Conservation (phyloP, 2,888 invertebrate genomes). For the Chamaedrilus cognettii region DNA sequence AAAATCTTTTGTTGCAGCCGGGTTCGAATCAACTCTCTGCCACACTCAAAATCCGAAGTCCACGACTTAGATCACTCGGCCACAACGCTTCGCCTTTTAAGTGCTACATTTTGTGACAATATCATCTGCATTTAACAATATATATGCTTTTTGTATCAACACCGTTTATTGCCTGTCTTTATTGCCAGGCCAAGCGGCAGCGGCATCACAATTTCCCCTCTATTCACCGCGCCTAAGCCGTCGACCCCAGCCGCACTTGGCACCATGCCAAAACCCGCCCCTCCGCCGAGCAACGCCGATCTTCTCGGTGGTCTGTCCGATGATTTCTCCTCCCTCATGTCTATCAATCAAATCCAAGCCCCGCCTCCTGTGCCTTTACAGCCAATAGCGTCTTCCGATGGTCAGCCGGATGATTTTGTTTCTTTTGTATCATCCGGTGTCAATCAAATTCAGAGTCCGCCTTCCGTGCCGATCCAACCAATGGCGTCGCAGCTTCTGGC, state of each 20-base stretch:
- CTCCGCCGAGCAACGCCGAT: slow-evolving; percentile 13
- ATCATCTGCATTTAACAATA: too few relatives aligned
- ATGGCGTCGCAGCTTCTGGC: background rate
- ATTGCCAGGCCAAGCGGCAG: background rate
- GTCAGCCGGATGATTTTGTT: slow-evolving; percentile 12
- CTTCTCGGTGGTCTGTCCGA: slow-evolving; percentile 10
- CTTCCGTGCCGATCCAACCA: background rate
- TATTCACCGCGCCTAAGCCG: background rate
- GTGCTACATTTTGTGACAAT: too few relatives aligned
- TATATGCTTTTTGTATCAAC: background rate
- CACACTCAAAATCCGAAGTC: too few relatives aligned
- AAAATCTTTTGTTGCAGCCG: too few relatives aligned
- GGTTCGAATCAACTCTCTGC: too few relatives aligned
- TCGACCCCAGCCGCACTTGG: background rate
- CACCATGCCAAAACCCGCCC: background rate
- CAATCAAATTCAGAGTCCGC: background rate
- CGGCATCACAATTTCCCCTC: slow-evolving; percentile 4
- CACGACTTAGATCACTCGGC: too few relatives aligned
- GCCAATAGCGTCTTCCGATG: too few relatives aligned
- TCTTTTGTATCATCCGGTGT: background rate
- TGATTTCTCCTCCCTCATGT: background rate
- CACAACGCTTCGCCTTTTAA: too few relatives aligned
- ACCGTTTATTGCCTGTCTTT: background rate
- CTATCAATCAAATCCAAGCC: background rate
- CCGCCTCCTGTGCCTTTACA: background rate